Percentiles rank a stretch among this genome's conserved stretches.
phyloP scores from a whole-genome alignment of 2,797 vertebrate genomes.

The Champsocephalus gunnari region DNA sequence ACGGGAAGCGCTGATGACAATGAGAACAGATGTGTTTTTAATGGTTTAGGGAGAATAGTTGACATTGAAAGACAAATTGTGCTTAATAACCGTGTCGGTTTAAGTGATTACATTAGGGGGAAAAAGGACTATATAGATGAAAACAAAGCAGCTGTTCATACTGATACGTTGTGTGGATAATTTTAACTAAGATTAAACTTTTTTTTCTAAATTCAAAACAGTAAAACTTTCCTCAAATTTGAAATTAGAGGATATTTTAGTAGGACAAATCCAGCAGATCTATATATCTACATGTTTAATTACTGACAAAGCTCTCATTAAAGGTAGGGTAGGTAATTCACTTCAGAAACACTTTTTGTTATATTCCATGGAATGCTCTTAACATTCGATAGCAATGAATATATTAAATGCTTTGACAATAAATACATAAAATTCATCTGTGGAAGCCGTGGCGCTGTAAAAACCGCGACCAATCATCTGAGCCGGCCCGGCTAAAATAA shows the following conservation, averaged over 20 bases:
- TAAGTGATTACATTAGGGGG: neutral
- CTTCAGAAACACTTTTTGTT: too few relatives aligned
- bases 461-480: too few relatives aligned
- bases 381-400: too few relatives aligned
- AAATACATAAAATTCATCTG: too few relatives aligned
- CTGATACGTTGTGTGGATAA: neutral
- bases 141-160: neutral
- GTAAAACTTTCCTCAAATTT: neutral
- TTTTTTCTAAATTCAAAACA: neutral
- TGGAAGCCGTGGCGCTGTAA: too few relatives aligned
- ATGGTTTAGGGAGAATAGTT: constrained; percentile 13
- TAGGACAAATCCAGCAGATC: neutral
- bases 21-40: constrained; percentile 40
- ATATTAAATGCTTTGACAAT: too few relatives aligned
- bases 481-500: too few relatives aligned
- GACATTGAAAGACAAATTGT: neutral
- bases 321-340: too few relatives aligned
- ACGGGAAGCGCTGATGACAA: constrained; percentile 1
- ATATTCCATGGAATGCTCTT: too few relatives aligned
- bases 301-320: neutral
- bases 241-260: neutral
- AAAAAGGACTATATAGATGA: neutral
- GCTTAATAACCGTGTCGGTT: neutral
- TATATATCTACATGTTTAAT: neutral
- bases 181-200: neutral